Conservation (phyloP, 2,113 vertebrate species). For the Nicator chloris region DNA sequence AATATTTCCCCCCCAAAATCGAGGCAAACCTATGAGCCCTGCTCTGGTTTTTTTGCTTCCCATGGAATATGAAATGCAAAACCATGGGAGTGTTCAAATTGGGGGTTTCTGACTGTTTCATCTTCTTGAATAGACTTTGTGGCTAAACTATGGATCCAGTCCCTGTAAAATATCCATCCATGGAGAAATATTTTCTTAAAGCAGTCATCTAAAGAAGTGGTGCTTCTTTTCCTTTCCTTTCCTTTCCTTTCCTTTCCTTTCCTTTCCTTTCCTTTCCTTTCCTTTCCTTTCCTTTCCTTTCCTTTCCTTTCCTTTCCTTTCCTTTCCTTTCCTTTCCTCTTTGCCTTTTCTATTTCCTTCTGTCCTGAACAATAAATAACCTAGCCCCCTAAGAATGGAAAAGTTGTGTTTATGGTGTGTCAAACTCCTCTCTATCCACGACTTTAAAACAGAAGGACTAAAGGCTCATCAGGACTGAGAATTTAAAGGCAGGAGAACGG, state of each 20-base stretch:
- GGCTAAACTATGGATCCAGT: not conserved
- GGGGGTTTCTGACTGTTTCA: not conserved
- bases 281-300: not conserved
- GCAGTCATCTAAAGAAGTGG: not conserved
- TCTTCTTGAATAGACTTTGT: not conserved
- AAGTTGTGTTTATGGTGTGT: not conserved
- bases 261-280: not conserved
- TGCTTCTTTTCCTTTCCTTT: not conserved
- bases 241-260: not conserved
- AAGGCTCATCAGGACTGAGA: not conserved
- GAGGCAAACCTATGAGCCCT: not conserved
- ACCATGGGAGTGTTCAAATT: not conserved
- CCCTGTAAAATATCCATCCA: not conserved
- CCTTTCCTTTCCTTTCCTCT: not conserved
- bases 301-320: not conserved
- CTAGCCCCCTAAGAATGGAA: not conserved
- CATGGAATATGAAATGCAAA: not conserved
- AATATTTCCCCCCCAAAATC: not conserved
- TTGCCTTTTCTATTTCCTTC: not conserved
- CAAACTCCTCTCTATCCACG: not conserved
- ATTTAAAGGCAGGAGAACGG: not conserved
- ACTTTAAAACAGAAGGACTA: not conserved
- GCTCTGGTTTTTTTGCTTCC: not conserved
- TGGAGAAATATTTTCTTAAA: not conserved
- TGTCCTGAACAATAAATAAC: not conserved